A percentile compares a stretch with the other conserved stretches of the same genome.
phyloP scores from a whole-genome alignment of 1,140 invertebrate genomes.

The Mya arenaria region DNA sequence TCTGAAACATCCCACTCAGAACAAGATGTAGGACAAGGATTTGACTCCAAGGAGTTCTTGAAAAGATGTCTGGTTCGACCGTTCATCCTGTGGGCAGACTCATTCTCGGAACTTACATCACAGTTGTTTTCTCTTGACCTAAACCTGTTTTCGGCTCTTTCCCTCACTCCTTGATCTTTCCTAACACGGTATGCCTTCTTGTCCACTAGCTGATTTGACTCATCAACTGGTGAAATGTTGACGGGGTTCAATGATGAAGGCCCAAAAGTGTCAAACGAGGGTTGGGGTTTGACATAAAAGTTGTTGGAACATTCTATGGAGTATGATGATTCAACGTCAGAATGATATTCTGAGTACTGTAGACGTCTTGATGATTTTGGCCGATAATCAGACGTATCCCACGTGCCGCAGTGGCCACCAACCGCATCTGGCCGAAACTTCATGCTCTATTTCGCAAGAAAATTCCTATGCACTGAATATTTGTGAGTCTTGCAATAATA shows the following conservation, averaged over 20 bases:
- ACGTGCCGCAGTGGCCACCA: constrained; percentile 41
- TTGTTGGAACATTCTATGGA: constrained; percentile 46
- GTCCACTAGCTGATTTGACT: constrained; percentile 32
- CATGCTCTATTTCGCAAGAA: background rate
- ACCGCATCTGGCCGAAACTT: constrained; percentile 44
- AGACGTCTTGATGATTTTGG: constrained; percentile 37
- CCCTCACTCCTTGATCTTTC: background rate
- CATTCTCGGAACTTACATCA: constrained; percentile 45
- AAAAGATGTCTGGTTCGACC: background rate
- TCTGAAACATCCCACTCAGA: constrained; percentile 49
- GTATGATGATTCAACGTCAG: constrained; percentile 5
- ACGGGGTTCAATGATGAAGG: constrained; percentile 8
- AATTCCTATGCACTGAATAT: background rate
- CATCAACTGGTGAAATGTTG: constrained; percentile 52
- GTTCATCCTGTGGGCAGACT: background rate
- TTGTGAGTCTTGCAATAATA: no score
- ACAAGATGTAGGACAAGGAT: constrained; percentile 12
- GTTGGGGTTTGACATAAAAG: background rate
- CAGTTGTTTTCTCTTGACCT: constrained; percentile 12
- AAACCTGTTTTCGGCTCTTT: background rate
- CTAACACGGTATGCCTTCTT: background rate
- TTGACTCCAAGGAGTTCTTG: constrained; percentile 6
- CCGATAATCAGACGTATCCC: constrained; percentile 43
- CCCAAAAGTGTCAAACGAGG: constrained; percentile 14
- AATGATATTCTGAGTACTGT: background rate